These are phyloP conservation scores for Lampris incognitus DNA, from an alignment of 2,113 vertebrate species.

Conservation along the genomic window DNA sequence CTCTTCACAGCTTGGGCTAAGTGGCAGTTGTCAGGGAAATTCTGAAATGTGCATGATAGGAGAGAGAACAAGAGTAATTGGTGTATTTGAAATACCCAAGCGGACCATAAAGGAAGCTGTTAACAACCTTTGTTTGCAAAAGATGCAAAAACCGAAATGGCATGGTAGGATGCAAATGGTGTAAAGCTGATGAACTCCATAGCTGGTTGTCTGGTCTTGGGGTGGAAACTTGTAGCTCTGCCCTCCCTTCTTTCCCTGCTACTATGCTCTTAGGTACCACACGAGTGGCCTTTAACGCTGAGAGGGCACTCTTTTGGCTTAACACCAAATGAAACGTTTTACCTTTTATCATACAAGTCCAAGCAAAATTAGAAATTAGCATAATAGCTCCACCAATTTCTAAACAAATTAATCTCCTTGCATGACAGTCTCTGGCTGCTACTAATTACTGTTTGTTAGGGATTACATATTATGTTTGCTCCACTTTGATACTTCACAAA, in stretches of 20 bases:
- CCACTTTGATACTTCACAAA: constrained; percentile 31
- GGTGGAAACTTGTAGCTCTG: constrained; percentile 6
- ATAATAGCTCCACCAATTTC: constrained; percentile 24
- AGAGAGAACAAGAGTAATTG: not conserved
- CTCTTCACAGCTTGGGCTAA: not conserved
- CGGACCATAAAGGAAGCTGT: not conserved
- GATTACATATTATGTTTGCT: constrained; percentile 34
- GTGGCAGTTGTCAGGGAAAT: not conserved
- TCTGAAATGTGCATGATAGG: not conserved
- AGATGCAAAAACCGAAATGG: not conserved
- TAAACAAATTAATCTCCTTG: constrained; percentile 57
- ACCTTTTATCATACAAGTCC: constrained; percentile 41
- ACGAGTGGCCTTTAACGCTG: constrained; percentile 13
- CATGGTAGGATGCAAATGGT: not conserved
- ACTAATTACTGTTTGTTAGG: constrained; percentile 55
- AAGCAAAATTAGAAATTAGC: constrained; percentile 46
- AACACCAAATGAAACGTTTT: constrained; percentile 33
- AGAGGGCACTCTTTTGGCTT: constrained; percentile 26
- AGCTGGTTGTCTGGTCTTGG: not conserved
- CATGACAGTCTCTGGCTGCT: constrained; percentile 34
- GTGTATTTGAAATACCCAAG: not conserved
- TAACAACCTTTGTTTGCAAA: not conserved
- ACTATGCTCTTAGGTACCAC: constrained; percentile 9
- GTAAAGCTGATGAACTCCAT: not conserved
- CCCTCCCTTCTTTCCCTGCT: not conserved